These are phyloP conservation scores for Percina caprodes DNA, from an alignment of 2,113 vertebrate species.

Conservation along the genomic window DNA sequence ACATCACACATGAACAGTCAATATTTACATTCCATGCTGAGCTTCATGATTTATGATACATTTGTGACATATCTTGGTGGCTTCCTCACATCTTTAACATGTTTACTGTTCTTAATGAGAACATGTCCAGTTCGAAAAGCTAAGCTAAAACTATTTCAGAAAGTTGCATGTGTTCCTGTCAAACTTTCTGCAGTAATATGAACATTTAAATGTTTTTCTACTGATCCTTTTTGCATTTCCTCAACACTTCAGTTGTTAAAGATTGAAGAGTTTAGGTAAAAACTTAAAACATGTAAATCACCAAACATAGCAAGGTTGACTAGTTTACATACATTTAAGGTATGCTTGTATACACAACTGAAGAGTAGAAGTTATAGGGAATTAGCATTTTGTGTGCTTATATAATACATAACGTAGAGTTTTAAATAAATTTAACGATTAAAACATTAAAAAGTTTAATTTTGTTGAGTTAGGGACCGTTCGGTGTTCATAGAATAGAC, in stretches of 20 bases:
- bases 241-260: not conserved
- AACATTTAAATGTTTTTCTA: not conserved
- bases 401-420: not conserved
- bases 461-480: not conserved
- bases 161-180: conserved; percentile 31
- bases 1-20: not conserved
- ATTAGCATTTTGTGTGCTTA: not conserved
- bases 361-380: not conserved
- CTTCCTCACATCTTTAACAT: not conserved
- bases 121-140: not conserved
- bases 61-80: not conserved
- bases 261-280: not conserved
- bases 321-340: not conserved
- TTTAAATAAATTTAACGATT: not conserved
- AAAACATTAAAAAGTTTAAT: not conserved
- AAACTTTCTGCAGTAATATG: not conserved
- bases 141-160: conserved; percentile 6
- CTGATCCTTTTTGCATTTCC: not conserved
- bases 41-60: not conserved
- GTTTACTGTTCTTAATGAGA: conserved; percentile 7
- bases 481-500: too few species aligned
- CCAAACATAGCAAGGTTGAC: not conserved
- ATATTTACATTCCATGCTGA: not conserved
- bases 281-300: not conserved
- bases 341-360: not conserved